Conservation (phyloP, 2,888 invertebrate species). For the Lithophane leautieri region DNA sequence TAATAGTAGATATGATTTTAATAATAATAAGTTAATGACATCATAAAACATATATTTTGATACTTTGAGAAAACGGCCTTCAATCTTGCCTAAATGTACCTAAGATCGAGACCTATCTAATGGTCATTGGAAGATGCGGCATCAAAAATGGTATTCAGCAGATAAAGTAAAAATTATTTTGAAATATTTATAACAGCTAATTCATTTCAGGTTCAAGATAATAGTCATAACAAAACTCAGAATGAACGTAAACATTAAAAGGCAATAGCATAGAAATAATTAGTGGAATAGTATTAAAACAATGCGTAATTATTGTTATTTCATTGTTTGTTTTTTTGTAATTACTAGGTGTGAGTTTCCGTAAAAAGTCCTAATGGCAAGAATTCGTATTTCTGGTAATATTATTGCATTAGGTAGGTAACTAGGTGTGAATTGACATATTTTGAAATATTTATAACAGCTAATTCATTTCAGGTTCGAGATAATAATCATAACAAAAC, state of each 20-base stretch:
- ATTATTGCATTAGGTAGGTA: neutral
- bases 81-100: too few relatives aligned
- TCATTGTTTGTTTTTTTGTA: neutral
- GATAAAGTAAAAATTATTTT: too few relatives aligned
- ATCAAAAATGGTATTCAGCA: too few relatives aligned
- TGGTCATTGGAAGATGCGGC: too few relatives aligned
- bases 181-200: too few relatives aligned
- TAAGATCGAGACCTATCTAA: too few relatives aligned
- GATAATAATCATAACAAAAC: neutral
- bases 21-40: too few relatives aligned
- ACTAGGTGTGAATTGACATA: neutral
- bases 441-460: too few relatives aligned
- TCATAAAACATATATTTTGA: too few relatives aligned
- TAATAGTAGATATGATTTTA: too few relatives aligned
- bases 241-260: neutral
- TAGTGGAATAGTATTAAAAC: neutral
- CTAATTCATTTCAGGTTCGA: neutral
- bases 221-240: neutral
- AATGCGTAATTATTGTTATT: constrained; percentile 1
- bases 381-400: neutral
- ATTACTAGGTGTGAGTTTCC: neutral
- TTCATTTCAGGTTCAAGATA: neutral
- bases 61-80: too few relatives aligned
- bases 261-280: constrained; percentile 4
- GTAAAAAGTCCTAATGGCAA: neutral